Base-by-base conservation (phyloP, 2,888 invertebrate genomes). In the Tetramorium bicarinatum region DNA sequence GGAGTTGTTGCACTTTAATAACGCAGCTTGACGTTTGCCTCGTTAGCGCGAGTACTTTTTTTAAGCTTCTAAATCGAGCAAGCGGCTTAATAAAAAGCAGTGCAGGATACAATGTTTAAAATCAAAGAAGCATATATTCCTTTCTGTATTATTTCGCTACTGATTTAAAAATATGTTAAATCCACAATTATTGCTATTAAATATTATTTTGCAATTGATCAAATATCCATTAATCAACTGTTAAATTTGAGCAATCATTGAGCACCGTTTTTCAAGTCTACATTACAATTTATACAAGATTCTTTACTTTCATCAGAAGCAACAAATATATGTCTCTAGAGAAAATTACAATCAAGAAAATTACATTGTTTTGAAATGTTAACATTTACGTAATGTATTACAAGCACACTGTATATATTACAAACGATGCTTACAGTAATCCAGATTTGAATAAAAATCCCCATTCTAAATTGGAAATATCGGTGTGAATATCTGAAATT, bases 1-100 rank as follows among this genome's bases (percentile, higher is more conserved):
- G 76, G 81, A 83, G 71, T 90, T 41, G 52, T 76, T 44, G 15
- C 41, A 52, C 0, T 64, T 9, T 38, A 66, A 76, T 52, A 76
- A 64, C 38, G 8, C n/a, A 38, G 18, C 52, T 52, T 64, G 52
- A 76, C 49, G 9, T 62, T 76, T 52, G 21, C 18, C 21, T 34
- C 47, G 25, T 49, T 21, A 49, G 21, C 18, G 3, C 25, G 0
- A 18, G 2, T 64, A 4, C 13, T 21, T 64, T 61, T 34, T 76
- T 64, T 62, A 34, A 74, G n/a, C 18, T 52, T 15, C 13, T 38
- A 38, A 71, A 13, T 3, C 15, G 52, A 59, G 13, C n/a, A 62
- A 44, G 11, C 11, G 64, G 9, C 21, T 44, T n/a, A 21, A 29
- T 52, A 25, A 41, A 66, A 11, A 44, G 6, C 11, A 44, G 9